These are phyloP conservation scores for Drosophila jambulina DNA, from an alignment of 1,140 invertebrate species.

Conservation along the genomic window DNA sequence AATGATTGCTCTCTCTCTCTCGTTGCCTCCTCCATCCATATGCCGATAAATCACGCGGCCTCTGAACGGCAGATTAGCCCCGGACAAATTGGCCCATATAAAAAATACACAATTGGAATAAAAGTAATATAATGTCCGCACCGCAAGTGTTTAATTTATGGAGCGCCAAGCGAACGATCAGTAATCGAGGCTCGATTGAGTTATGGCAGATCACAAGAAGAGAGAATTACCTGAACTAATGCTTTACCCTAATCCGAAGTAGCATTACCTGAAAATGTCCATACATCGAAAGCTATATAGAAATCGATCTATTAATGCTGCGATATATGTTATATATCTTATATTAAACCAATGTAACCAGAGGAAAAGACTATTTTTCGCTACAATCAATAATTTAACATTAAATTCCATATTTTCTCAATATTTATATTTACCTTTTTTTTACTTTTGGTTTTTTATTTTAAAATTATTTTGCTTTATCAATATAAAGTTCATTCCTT, in stretches of 20 bases:
- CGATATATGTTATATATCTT: too few relatives aligned
- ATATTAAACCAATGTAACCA: too few relatives aligned
- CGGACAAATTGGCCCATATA: conserved; percentile 59
- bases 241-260: neutral
- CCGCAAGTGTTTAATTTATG: conserved; percentile 37
- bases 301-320: too few relatives aligned
- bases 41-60: conserved; percentile 61
- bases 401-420: too few relatives aligned
- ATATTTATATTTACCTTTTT: too few relatives aligned
- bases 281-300: too few relatives aligned
- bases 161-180: neutral
- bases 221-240: conserved; percentile 1
- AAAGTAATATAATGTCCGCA: conserved; percentile 18
- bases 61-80: conserved; percentile 53
- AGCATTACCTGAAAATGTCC: neutral
- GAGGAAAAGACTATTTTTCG: too few relatives aligned
- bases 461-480: too few relatives aligned
- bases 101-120: conserved; percentile 19
- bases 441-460: too few relatives aligned
- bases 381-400: too few relatives aligned
- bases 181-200: conserved; percentile 11
- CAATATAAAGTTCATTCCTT: too few relatives aligned
- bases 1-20: neutral
- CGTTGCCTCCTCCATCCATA: neutral
- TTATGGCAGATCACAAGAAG: neutral